Percentiles rank a stretch among this genome's conserved stretches.
Evolutionary conservation across 2,797 vertebrate genomes (phyloP).

Genomic region (Bradypodion pumilum): DNA sequence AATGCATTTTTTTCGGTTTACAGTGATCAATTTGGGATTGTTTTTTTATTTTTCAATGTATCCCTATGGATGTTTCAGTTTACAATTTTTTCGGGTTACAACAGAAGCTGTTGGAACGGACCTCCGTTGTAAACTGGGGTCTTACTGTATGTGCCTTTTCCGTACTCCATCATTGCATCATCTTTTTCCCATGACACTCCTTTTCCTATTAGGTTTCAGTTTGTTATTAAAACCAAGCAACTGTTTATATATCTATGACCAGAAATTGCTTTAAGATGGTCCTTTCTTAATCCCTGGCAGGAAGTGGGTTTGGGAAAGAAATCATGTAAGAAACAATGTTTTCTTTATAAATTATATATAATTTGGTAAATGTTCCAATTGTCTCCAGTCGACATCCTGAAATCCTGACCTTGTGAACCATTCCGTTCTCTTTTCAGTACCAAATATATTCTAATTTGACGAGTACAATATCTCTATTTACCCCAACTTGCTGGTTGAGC

Average conservation of each 20-base stretch:
- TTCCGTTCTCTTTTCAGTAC: not conserved
- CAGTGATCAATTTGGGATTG: no score
- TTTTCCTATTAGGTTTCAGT: not conserved
- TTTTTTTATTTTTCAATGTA: no score
- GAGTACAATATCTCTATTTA: not conserved
- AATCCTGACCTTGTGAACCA: not conserved
- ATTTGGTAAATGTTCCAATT: no score
- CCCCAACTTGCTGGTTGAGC: not conserved
- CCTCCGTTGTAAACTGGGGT: no score
- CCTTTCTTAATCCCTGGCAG: not conserved
- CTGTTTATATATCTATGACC: not conserved
- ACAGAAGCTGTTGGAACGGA: no score
- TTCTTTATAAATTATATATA: no score
- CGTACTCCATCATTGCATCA: not conserved
- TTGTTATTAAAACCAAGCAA: not conserved
- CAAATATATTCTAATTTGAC: not conserved
- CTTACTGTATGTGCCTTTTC: not conserved
- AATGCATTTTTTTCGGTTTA: no score
- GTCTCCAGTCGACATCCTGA: not conserved
- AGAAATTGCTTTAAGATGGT: not conserved
- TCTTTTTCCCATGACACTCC: not conserved
- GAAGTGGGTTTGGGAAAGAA: not conserved
- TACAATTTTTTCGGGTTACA: no score
- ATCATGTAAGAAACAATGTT: no score
- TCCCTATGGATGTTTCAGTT: no score